Percentiles rank a stretch among this genome's conserved stretches.
phyloP scores from a whole-genome alignment of 2,113 vertebrate genomes.

The Mus spicilegus region DNA sequence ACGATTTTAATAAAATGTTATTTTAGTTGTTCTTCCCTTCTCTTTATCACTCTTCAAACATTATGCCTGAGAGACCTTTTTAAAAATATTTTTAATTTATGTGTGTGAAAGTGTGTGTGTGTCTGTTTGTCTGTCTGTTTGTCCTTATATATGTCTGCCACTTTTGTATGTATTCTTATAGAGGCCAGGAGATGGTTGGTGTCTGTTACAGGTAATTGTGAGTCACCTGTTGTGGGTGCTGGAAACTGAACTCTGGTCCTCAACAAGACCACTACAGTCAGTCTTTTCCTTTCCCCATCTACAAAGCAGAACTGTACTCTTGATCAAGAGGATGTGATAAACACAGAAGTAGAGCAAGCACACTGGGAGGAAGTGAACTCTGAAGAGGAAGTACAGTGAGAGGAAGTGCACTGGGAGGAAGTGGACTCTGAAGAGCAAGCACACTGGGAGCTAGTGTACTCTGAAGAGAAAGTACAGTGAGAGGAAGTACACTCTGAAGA shows the following conservation, averaged over 20 bases:
- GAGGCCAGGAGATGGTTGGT: background rate
- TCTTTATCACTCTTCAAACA: constrained; percentile 21
- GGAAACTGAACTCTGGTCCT: background rate
- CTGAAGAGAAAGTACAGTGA: background rate
- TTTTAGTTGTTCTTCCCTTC: constrained; percentile 56
- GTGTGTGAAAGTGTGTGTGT: background rate
- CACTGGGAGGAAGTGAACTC: no score
- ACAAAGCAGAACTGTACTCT: background rate
- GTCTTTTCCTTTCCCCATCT: background rate
- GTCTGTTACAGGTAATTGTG: background rate
- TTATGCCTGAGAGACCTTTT: background rate
- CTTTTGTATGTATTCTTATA: background rate
- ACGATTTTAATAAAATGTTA: constrained; percentile 27
- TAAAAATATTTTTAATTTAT: background rate
- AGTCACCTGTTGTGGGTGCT: background rate
- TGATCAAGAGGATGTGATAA: background rate
- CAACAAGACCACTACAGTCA: background rate
- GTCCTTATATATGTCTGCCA: background rate
- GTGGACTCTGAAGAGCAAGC: no score
- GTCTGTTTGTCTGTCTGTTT: background rate
- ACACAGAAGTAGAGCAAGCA: background rate
- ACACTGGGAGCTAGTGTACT: background rate
- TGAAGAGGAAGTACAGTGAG: background rate
- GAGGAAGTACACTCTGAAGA: background rate
- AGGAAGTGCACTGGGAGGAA: no score